A percentile compares a stretch with the other conserved stretches of the same genome.
phyloP scores from a whole-genome alignment of 2,113 vertebrate genomes.

The Anhinga rufa region DNA sequence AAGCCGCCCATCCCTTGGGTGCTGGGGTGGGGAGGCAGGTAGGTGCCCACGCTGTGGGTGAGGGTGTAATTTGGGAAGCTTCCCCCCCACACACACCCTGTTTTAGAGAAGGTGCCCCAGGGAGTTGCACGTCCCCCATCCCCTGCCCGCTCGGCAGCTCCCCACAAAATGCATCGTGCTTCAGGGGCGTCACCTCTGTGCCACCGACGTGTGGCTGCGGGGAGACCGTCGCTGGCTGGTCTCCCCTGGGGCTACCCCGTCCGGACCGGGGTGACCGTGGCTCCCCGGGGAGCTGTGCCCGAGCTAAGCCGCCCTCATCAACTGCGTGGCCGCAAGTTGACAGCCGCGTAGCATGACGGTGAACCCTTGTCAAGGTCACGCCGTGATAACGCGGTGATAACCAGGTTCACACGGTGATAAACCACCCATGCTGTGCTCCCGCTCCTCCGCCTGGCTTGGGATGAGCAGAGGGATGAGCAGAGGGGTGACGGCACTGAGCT shows the following conservation, averaged over 20 bases:
- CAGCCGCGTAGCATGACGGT: rapidly evolving
- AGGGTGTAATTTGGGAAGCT: not conserved
- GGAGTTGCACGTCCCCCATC: rapidly evolving
- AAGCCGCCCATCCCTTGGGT: not conserved
- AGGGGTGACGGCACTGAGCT: no score
- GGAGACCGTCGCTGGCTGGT: not conserved
- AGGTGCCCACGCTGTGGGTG: not conserved
- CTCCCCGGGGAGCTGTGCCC: not conserved
- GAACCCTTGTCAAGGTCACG: not conserved
- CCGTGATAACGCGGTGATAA: rapidly evolving
- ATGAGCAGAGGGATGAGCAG: no score
- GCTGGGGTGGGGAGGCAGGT: not conserved
- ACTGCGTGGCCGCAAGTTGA: rapidly evolving
- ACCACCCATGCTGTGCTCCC: rapidly evolving
- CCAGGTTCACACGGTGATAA: not conserved
- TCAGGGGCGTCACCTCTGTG: rapidly evolving
- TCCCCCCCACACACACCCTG: no score
- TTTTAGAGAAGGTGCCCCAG: not conserved
- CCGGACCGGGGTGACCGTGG: rapidly evolving
- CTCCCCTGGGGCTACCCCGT: not conserved
- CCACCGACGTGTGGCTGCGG: rapidly evolving
- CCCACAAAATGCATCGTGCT: rapidly evolving
- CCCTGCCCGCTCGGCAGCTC: no score
- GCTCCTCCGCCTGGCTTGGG: not conserved
- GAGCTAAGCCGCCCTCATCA: rapidly evolving